Conservation (phyloP, 1,140 invertebrate genomes). For the Aphidius ervi region DNA sequence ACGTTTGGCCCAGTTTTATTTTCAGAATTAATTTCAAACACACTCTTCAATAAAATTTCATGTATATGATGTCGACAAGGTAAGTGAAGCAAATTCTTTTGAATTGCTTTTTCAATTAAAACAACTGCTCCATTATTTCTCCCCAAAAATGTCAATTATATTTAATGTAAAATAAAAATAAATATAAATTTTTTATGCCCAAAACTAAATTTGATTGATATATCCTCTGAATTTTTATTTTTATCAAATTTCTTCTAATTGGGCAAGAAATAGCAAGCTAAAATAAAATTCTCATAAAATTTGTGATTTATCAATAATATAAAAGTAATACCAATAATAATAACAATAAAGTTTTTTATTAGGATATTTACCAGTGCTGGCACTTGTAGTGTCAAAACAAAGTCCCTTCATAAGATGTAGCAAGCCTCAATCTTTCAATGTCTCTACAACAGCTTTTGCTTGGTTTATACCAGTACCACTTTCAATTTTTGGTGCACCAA, state of each 20-base stretch:
- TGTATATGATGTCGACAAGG: too few relatives aligned
- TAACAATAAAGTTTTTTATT: too few relatives aligned
- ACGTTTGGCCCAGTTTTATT: conserved; percentile 1
- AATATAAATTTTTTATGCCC: too few relatives aligned
- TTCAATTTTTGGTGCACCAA: neutral
- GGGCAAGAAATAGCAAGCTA: too few relatives aligned
- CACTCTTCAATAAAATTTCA: conserved; percentile 4
- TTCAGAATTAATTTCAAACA: conserved; percentile 6
- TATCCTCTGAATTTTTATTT: too few relatives aligned
- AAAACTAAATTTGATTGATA: too few relatives aligned
- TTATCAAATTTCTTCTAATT: too few relatives aligned
- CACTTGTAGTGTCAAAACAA: neutral
- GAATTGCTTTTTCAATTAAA: neutral
- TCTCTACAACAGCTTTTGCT: neutral
- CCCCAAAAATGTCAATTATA: neutral
- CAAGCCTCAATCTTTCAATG: neutral
- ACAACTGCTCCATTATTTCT: neutral
- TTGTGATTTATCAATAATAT: too few relatives aligned
- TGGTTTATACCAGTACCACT: neutral
- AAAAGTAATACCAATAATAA: too few relatives aligned
- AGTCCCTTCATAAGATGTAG: neutral
- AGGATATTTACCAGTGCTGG: neutral
- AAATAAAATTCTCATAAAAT: too few relatives aligned
- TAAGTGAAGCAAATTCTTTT: conserved; percentile 11
- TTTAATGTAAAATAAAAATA: neutral